Conservation (phyloP, 2,113 vertebrate species). For the Microcebus ravelobensis region DNA sequence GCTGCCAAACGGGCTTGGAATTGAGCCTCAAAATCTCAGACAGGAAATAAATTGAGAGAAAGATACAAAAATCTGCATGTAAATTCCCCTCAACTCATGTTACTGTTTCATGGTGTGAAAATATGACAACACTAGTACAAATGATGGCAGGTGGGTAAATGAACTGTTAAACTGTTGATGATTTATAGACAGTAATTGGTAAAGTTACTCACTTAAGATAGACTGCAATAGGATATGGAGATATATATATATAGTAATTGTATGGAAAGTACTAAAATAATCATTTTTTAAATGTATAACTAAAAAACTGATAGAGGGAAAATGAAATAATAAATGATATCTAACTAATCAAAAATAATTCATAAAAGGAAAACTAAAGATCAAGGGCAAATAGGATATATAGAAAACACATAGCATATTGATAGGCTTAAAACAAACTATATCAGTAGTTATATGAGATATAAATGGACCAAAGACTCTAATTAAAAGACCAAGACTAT, state of each 20-base stretch:
- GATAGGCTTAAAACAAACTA: background rate
- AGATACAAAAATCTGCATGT: background rate
- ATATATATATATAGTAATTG: background rate
- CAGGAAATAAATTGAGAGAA: slow-evolving; percentile 20
- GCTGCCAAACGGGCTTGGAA: background rate
- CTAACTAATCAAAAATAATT: background rate
- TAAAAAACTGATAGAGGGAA: background rate
- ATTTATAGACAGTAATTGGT: background rate
- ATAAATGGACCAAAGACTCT: background rate
- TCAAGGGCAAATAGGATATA: background rate
- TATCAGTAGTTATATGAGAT: background rate
- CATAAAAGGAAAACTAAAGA: background rate
- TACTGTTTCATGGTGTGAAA: background rate
- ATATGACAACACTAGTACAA: background rate
- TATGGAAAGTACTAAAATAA: slow-evolving; percentile 24
- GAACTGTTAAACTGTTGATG: background rate
- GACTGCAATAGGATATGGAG: background rate
- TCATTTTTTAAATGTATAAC: slow-evolving; percentile 2
- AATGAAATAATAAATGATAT: background rate
- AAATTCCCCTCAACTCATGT: background rate
- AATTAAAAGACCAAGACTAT: slow-evolving; percentile 9
- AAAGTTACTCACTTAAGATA: slow-evolving; percentile 2
- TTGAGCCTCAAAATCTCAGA: slow-evolving; percentile 26
- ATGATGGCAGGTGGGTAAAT: background rate
- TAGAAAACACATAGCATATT: background rate